Conservation (phyloP, 2,797 vertebrate species). For the Acestrorhynchus altus region DNA sequence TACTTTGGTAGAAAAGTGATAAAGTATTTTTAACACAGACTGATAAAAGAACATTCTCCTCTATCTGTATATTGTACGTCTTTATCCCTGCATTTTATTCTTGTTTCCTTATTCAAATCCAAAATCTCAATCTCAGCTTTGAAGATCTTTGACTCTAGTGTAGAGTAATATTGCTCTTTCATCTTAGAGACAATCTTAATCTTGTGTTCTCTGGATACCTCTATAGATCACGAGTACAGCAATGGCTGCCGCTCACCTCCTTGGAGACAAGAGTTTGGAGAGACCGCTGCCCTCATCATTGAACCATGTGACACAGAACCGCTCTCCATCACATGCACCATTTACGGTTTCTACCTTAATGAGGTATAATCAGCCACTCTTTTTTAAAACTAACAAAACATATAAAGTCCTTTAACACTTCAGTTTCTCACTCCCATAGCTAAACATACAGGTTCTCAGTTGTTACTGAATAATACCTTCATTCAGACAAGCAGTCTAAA, state of each 20-base stretch:
- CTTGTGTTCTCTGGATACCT: slow-evolving; percentile 8
- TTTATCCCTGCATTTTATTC: background rate
- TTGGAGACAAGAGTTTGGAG: slow-evolving; percentile 89
- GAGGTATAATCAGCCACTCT: too few species aligned
- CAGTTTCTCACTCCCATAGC: too few species aligned
- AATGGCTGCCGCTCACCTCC: slow-evolving; percentile 89
- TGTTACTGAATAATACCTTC: too few species aligned
- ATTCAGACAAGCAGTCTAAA: too few species aligned
- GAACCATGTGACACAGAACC: slow-evolving; percentile 80
- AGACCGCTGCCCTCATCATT: slow-evolving; percentile 89
- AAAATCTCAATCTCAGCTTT: background rate
- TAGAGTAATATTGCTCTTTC: background rate
- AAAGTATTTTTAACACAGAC: too few species aligned
- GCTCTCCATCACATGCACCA: slow-evolving; percentile 82
- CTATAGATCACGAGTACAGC: slow-evolving; percentile 83
- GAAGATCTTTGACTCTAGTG: background rate
- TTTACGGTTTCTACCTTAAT: too few species aligned
- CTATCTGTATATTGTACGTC: too few species aligned
- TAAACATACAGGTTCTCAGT: too few species aligned
- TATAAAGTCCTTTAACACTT: too few species aligned
- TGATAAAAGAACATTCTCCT: too few species aligned
- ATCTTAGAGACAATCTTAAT: background rate
- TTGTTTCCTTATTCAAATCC: background rate
- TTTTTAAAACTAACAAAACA: too few species aligned
- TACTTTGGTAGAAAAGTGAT: too few species aligned